These are phyloP conservation scores for Sinhomidia bicolor DNA, from an alignment of 2,888 invertebrate genomes.

Conservation along the genomic window DNA sequence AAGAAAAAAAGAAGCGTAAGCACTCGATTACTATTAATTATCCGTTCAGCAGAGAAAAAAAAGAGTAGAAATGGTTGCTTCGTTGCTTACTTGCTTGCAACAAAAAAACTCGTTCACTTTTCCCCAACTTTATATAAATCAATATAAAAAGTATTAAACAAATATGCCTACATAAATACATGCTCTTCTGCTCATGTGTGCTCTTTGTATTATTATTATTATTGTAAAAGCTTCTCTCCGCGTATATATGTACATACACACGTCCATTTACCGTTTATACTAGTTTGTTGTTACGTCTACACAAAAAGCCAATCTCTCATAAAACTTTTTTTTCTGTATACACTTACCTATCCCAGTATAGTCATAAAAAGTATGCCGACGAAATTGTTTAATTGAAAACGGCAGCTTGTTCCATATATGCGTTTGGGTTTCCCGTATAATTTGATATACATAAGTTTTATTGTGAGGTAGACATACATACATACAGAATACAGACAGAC, in stretches of 20 bases:
- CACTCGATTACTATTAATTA: conserved; percentile 61
- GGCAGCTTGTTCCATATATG: neutral
- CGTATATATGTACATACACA: neutral
- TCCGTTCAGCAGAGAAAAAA: conserved; percentile 33
- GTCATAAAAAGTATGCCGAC: neutral
- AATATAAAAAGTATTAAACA: conserved; percentile 30
- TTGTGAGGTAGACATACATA: too few species aligned
- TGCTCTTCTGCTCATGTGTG: too few species aligned
- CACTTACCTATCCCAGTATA: neutral
- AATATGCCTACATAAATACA: too few species aligned
- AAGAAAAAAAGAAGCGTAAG: conserved; percentile 16
- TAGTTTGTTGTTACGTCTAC: neutral
- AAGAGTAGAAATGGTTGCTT: conserved; percentile 47
- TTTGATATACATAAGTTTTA: neutral
- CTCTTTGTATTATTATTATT: too few species aligned
- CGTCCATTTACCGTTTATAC: neutral
- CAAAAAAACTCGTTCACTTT: conserved; percentile 9
- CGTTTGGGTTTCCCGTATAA: neutral
- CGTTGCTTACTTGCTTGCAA: neutral
- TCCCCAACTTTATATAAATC: conserved; percentile 57
- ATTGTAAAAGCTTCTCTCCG: too few species aligned
- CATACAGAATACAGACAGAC: too few species aligned
- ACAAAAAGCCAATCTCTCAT: neutral
- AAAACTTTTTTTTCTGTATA: neutral
- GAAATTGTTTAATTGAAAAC: conserved; percentile 1